These are phyloP conservation scores for Alligator sinensis DNA, from an alignment of 2,113 vertebrate species.

Conservation along the genomic window DNA sequence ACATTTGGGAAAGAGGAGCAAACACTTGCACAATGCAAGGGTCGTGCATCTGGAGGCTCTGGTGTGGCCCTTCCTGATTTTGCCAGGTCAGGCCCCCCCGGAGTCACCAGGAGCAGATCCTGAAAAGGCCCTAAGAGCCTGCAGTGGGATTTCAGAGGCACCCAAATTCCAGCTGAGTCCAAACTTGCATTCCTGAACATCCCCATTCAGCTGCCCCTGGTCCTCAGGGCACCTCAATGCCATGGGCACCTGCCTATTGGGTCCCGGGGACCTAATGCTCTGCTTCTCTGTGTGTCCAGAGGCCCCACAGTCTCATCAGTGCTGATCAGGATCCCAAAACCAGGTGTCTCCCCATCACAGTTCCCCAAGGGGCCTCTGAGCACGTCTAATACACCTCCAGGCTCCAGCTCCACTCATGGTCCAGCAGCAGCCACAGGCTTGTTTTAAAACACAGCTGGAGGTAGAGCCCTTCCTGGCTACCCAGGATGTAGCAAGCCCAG, in stretches of 20 bases:
- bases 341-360: background rate
- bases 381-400: background rate
- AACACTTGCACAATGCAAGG: background rate
- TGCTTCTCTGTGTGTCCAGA: too few relatives aligned
- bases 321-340: background rate
- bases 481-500: too few relatives aligned
- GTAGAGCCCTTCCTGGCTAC: too few relatives aligned
- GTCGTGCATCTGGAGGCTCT: background rate
- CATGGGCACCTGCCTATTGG: too few relatives aligned
- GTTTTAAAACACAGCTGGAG: too few relatives aligned
- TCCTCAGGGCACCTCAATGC: background rate
- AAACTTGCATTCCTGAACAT: background rate
- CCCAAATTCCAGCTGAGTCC: background rate
- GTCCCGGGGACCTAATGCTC: too few relatives aligned
- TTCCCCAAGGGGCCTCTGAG: background rate
- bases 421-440: too few relatives aligned
- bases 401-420: too few relatives aligned
- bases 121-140: background rate
- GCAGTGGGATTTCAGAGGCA: background rate
- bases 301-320: too few relatives aligned
- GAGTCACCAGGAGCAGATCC: background rate
- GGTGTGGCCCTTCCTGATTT: background rate
- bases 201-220: background rate
- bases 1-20: constrained; percentile 19
- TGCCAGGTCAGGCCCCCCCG: background rate